Base-by-base conservation (phyloP, 2,797 vertebrate genomes). In the Capromys pilorides region DNA sequence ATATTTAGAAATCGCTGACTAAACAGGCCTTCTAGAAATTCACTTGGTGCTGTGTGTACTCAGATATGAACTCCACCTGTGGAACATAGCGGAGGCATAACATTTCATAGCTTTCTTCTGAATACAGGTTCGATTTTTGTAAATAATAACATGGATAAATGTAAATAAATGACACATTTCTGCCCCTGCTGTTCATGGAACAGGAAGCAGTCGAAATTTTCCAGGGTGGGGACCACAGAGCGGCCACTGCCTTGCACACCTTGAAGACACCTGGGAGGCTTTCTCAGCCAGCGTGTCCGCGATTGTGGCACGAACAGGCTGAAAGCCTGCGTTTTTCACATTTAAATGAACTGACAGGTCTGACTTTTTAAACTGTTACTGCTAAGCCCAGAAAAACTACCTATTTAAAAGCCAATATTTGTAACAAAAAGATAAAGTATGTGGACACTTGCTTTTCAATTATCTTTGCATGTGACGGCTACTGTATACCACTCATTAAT, bases 321-420 rank as follows among this genome's bases (percentile, higher is more conserved):
- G 33, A 81, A 84, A 90, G 24, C 87, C 8, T 66, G 59, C 4
- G 81, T 86, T 90, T 86, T 90, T 88, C 82, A 41, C 22, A 45
- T 33, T 89, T 71, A 59, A 83, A n/a, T 66, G 80, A 90, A 61
- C 2, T 26, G 41, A 41, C 4, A 86, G 61, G 33, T 57, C 21
- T 86, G 39, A 84, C 59, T 88, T 79, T 86, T 41, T 24, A 94
- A 96, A 88, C 57, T 77, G 59, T 54, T 61, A 18, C 87, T 93
- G 79, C 6, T 57, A 11, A 95, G 54, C 1, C 78, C 51, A 51
- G 31, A 93, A 95, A 85, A 73, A 19, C n/a, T 80, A 19, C 77
- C 13, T 88, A 41, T 87, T 82, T 16, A 73, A 79, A 83, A 90
- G 11, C 5, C 61, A 87, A 78, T 31, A 69, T 54, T 84, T 54